Percentiles rank a stretch among this genome's conserved stretches.
Evolutionary conservation across 2,797 vertebrate genomes (phyloP).

Genomic region (Cyclopterus lumpus): DNA sequence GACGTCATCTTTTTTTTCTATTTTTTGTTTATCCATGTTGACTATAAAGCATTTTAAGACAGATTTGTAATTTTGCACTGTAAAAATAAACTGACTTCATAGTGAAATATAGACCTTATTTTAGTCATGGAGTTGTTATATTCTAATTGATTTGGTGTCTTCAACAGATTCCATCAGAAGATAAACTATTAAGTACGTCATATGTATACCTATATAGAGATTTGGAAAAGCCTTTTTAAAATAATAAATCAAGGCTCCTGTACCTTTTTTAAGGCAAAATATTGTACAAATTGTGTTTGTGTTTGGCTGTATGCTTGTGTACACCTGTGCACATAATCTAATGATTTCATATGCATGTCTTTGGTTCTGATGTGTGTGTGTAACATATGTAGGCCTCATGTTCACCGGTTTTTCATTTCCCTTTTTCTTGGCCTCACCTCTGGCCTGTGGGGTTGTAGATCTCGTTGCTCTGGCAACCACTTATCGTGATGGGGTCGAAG

Average conservation of each 20-base stretch:
- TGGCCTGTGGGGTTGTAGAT: conserved; percentile 96
- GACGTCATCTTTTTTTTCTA: not conserved
- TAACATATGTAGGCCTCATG: conserved; percentile 13
- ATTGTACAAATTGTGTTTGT: not conserved
- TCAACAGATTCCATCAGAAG: not conserved
- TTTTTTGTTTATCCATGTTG: not conserved
- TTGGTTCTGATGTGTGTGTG: conserved; percentile 11
- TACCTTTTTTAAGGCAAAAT: not conserved
- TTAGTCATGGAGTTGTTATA: not conserved
- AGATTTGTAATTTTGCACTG: not conserved
- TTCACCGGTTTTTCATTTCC: conserved; percentile 5
- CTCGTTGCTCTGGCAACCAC: conserved; percentile 96
- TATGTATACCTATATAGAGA: not conserved
- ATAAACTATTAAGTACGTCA: not conserved
- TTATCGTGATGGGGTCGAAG: conserved; percentile 98
- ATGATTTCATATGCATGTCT: conserved; percentile 8
- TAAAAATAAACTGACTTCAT: not conserved
- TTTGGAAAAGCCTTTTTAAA: not conserved
- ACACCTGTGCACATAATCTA: not conserved
- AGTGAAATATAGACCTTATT: not conserved
- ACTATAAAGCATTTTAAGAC: not conserved
- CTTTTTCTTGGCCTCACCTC: conserved; percentile 86
- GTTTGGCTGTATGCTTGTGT: not conserved
- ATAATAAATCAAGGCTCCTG: not conserved
- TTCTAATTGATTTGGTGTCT: not conserved